Evolutionary conservation across 2,797 vertebrate genomes (phyloP).

Genomic region (Danio kyathit): DNA sequence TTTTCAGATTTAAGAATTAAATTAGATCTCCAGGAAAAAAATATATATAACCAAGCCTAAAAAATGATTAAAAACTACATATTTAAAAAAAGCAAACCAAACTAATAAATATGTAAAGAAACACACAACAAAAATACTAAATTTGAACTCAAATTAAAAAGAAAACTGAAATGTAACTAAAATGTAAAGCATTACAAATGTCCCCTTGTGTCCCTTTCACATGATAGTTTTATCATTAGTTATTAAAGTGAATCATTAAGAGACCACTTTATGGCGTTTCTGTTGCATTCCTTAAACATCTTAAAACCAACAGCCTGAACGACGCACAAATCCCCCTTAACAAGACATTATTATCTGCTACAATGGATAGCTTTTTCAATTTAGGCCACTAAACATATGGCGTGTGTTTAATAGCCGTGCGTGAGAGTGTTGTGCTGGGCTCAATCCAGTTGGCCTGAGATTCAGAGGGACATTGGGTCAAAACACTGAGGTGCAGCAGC

Average conservation of each 20-base stretch:
- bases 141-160: too few relatives aligned
- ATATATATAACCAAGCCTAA: too few relatives aligned
- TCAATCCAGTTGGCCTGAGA: conserved; percentile 42
- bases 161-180: background rate
- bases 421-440: conserved; percentile 43
- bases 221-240: conserved; percentile 8
- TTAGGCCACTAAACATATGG: conserved; percentile 48
- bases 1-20: too few relatives aligned
- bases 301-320: conserved; percentile 15
- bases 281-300: conserved; percentile 18
- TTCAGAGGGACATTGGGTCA: conserved; percentile 37
- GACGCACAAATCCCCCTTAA: conserved; percentile 19
- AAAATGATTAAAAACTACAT: too few relatives aligned
- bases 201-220: background rate
- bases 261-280: conserved; percentile 3
- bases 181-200: background rate
- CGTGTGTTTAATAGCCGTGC: conserved; percentile 41
- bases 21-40: too few relatives aligned
- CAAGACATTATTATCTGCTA: conserved; percentile 32
- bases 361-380: conserved; percentile 37
- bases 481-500: conserved; percentile 28
- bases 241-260: background rate
- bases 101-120: too few relatives aligned
- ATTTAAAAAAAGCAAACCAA: too few relatives aligned
- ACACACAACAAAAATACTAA: too few relatives aligned